phyloP scores from a whole-genome alignment of 1,140 invertebrate genomes.

The Solenopsis fugax region DNA sequence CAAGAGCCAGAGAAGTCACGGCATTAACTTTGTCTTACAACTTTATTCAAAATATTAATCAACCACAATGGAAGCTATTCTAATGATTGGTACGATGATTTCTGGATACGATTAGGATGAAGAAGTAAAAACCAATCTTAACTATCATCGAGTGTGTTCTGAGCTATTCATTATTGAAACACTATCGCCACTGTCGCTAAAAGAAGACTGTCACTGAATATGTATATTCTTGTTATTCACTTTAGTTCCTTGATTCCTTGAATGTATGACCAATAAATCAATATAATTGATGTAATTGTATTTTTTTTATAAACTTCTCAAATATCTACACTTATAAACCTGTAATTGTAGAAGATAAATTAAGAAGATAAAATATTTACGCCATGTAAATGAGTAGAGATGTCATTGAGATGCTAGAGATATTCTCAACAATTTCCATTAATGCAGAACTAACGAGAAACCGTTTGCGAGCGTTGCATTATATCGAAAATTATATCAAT shows the following conservation, averaged over 20 bases:
- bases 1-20: no score
- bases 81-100: background rate
- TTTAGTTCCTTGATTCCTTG: background rate
- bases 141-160: background rate
- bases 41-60: background rate
- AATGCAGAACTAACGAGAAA: no score
- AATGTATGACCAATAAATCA: slow-evolving; percentile 34
- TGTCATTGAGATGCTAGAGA: no score
- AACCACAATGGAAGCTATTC: background rate
- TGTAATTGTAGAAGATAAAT: no score
- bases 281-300: background rate
- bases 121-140: background rate
- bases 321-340: no score
- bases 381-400: no score
- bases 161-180: slow-evolving; percentile 13
- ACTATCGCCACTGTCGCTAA: background rate
- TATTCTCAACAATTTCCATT: no score
- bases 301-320: no score
- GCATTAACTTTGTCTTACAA: no score
- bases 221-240: background rate
- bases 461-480: no score
- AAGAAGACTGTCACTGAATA: background rate
- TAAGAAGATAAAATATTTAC: no score
- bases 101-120: background rate
- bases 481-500: no score